A percentile compares a stretch with the other conserved stretches of the same genome.
Conservation (phyloP, 2,113 vertebrate genomes). For the Psammodynastes pulverulentus region DNA sequence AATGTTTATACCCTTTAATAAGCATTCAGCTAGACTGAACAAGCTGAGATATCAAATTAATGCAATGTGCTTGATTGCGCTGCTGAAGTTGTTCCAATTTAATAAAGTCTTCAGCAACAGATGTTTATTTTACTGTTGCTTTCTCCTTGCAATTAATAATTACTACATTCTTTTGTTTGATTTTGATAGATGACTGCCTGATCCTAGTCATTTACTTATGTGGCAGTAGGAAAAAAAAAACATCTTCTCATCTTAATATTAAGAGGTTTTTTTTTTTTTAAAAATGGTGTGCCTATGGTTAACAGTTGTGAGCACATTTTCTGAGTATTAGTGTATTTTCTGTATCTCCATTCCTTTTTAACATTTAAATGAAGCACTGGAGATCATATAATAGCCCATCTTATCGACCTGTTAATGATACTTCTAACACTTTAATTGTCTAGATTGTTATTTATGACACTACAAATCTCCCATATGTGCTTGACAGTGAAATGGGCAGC, state of each 20-base stretch:
- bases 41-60: conserved; percentile 30
- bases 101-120: conserved; percentile 9
- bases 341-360: background rate
- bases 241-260: fast-evolving
- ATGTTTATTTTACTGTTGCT: background rate
- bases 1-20: conserved; percentile 26
- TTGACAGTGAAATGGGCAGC: background rate
- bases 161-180: background rate
- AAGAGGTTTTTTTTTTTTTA: background rate
- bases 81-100: background rate
- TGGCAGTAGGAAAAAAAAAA: background rate
- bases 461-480: background rate
- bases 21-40: background rate
- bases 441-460: background rate
- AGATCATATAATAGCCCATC: background rate
- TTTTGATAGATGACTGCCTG: background rate
- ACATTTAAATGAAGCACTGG: background rate
- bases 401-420: background rate
- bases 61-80: background rate
- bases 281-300: background rate
- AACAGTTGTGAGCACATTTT: background rate
- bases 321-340: background rate
- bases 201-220: background rate
- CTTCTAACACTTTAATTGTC: background rate
- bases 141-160: background rate